A percentile compares a stretch with the other conserved stretches of the same genome.
phyloP scores from a whole-genome alignment of 2,797 vertebrate genomes.

The Pangasius larnaudii region DNA sequence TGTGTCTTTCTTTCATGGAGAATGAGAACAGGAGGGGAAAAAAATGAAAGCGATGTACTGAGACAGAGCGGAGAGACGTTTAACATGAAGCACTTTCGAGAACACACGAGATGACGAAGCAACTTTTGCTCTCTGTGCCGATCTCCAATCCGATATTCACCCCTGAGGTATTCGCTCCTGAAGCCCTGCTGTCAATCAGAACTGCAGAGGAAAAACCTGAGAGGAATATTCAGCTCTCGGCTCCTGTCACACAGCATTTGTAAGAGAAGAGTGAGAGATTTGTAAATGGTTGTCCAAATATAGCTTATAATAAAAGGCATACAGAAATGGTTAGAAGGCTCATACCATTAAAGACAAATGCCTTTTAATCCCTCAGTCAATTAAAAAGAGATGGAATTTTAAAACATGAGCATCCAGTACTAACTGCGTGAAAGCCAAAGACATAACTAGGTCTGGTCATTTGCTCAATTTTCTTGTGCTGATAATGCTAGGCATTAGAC shows the following conservation, averaged over 20 bases:
- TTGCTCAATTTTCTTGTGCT: constrained; percentile 8
- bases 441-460: not conserved
- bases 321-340: not conserved
- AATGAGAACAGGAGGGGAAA: constrained; percentile 1
- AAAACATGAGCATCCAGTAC: not conserved
- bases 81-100: constrained; percentile 65
- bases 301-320: not conserved
- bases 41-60: constrained; percentile 56
- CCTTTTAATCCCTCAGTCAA: no score
- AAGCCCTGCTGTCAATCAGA: constrained; percentile 73
- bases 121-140: constrained; percentile 68
- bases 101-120: constrained; percentile 78
- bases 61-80: constrained; percentile 71
- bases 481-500: not conserved
- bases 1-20: constrained; percentile 42
- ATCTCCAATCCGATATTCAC: constrained; percentile 77
- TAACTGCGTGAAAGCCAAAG: not conserved
- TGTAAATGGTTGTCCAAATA: no score
- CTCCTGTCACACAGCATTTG: constrained; percentile 55
- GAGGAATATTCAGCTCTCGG: not conserved
- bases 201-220: constrained; percentile 51
- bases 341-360: not conserved
- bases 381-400: not conserved
- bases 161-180: not conserved
- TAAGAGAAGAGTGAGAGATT: not conserved